These are phyloP conservation scores for Atractosteus spatula DNA, from an alignment of 2,113 vertebrate genomes.

Conservation along the genomic window DNA sequence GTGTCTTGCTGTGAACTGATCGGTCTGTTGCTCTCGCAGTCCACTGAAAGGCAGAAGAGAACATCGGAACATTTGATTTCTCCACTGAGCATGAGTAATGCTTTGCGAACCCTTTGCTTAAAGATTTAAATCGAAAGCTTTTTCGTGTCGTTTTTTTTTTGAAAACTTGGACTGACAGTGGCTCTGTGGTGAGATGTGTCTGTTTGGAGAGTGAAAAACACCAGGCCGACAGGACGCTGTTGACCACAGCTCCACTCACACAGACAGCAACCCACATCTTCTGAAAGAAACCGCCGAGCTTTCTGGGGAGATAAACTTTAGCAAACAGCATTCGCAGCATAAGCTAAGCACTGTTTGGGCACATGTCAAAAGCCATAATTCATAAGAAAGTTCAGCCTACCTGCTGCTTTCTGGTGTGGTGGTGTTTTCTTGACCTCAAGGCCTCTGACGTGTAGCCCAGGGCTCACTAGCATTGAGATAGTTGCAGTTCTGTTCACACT, in stretches of 20 bases:
- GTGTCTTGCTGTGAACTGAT: slow-evolving; percentile 56
- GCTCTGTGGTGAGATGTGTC: too few species aligned
- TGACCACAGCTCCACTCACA: slow-evolving; percentile 8
- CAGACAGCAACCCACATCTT: slow-evolving; percentile 16
- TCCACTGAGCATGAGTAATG: slow-evolving; percentile 53
- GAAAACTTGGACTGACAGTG: too few species aligned
- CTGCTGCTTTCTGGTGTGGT: slow-evolving; percentile 19
- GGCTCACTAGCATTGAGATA: slow-evolving; percentile 7
- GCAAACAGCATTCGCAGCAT: slow-evolving; percentile 40
- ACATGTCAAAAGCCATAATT: slow-evolving; percentile 40
- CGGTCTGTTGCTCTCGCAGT: slow-evolving; percentile 46
- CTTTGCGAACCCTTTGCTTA: slow-evolving; percentile 30
- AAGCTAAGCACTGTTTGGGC: slow-evolving; percentile 43
- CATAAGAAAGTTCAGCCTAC: slow-evolving; percentile 38
- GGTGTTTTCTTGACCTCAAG: slow-evolving; percentile 19
- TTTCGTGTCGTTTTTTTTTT: too few species aligned
- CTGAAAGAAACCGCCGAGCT: slow-evolving; percentile 23
- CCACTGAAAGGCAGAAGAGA: slow-evolving; percentile 50
- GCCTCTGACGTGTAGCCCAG: slow-evolving; percentile 14
- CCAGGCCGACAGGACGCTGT: too few species aligned
- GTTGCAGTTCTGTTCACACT: slow-evolving; percentile 12
- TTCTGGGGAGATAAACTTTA: slow-evolving; percentile 28
- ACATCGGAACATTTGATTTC: slow-evolving; percentile 64
- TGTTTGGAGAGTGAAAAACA: too few species aligned
- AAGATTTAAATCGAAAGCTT: too few species aligned